phyloP scores from a whole-genome alignment of 2,113 vertebrate genomes.

The Choloepus hoffmanni region DNA sequence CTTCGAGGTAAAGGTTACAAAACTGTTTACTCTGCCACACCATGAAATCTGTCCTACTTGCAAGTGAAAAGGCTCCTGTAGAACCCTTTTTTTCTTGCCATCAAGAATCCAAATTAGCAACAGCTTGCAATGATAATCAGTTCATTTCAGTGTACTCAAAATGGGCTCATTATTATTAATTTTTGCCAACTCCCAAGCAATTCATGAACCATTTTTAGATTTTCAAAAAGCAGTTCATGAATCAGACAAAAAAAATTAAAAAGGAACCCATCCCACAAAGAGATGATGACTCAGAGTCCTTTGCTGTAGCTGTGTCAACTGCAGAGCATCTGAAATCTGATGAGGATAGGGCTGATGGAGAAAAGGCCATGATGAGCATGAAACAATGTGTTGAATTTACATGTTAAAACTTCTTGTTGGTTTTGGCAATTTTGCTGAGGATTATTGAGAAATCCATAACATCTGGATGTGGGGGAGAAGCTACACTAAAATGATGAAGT shows the following conservation, averaged over 20 bases:
- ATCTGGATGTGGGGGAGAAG: slow-evolving; percentile 88
- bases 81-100: slow-evolving; percentile 84
- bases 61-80: slow-evolving; percentile 85
- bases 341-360: slow-evolving; percentile 88
- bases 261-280: slow-evolving; percentile 87
- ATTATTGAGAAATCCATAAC: slow-evolving; percentile 90
- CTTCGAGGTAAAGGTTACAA: slow-evolving; percentile 66
- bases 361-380: slow-evolving; percentile 91
- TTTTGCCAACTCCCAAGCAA: slow-evolving; percentile 90
- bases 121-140: slow-evolving; percentile 89
- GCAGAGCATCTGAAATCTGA: slow-evolving; percentile 90
- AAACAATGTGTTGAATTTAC: slow-evolving; percentile 92
- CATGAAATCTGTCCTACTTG: slow-evolving; percentile 85
- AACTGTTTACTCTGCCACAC: slow-evolving; percentile 78
- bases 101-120: slow-evolving; percentile 86
- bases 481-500: slow-evolving; percentile 87
- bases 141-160: slow-evolving; percentile 89
- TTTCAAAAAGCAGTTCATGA: slow-evolving; percentile 88
- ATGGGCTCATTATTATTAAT: slow-evolving; percentile 91
- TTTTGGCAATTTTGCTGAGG: slow-evolving; percentile 90
- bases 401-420: slow-evolving; percentile 90
- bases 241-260: slow-evolving; percentile 90
- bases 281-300: slow-evolving; percentile 90
- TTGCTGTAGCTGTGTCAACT: slow-evolving; percentile 86
- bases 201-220: slow-evolving; percentile 89